These are phyloP conservation scores for Mugil cephalus DNA, from an alignment of 2,113 vertebrate genomes.

Conservation along the genomic window DNA sequence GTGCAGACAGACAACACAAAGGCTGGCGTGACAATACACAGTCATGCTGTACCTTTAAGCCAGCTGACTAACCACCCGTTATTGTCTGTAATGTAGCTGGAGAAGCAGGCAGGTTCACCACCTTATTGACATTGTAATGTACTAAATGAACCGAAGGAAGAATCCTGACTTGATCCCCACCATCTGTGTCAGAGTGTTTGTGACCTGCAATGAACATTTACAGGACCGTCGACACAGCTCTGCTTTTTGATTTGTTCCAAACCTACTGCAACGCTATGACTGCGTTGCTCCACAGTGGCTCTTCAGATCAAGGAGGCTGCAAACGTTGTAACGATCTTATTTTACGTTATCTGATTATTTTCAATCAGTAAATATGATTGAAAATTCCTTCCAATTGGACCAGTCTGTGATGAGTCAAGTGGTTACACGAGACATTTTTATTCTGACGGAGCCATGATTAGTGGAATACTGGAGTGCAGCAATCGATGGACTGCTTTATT, in stretches of 20 bases:
- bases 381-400: no score
- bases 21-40: not conserved
- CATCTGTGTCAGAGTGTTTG: not conserved
- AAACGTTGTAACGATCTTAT: no score
- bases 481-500: not conserved
- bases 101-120: not conserved
- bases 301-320: not conserved
- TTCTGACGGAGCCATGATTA: no score
- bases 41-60: not conserved
- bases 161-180: not conserved
- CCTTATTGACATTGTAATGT: not conserved
- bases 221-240: no score
- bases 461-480: no score
- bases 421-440: no score
- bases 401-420: no score
- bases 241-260: no score
- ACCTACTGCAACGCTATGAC: not conserved
- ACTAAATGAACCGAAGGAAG: not conserved
- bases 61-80: conserved; percentile 31
- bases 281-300: not conserved
- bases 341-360: no score
- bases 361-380: no score
- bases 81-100: not conserved
- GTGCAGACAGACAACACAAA: conserved; percentile 2
- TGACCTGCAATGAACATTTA: no score